Percentiles rank a stretch among this genome's conserved stretches.
Conservation (phyloP, 2,888 invertebrate species). For the Drosophila lacicola region DNA sequence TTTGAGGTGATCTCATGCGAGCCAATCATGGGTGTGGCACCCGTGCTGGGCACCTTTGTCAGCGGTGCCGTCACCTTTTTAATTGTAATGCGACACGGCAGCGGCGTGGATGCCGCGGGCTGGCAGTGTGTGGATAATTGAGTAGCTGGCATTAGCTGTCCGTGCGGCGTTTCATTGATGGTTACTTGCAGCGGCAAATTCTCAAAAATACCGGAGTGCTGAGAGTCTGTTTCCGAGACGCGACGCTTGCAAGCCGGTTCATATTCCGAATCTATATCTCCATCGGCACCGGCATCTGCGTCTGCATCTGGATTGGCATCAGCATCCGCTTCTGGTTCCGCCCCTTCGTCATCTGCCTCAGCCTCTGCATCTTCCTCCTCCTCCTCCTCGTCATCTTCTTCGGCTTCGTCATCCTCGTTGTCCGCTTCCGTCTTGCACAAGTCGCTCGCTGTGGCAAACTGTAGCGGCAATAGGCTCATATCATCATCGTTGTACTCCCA, state of each 20-base stretch:
- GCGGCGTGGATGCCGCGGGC: constrained; percentile 32
- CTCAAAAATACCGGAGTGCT: constrained; percentile 72
- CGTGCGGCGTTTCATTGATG: constrained; percentile 70
- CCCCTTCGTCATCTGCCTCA: constrained; percentile 34
- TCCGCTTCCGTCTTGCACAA: constrained; percentile 43
- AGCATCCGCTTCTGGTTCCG: constrained; percentile 1
- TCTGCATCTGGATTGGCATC: constrained; percentile 13
- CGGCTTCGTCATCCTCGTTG: constrained; percentile 49
- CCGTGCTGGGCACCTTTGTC: constrained; percentile 11
- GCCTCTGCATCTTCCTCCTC: constrained; percentile 35
- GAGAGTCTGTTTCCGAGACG: constrained; percentile 71
- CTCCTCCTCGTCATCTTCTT: constrained; percentile 22
- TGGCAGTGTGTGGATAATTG: constrained; percentile 32
- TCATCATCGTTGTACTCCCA: constrained; percentile 74
- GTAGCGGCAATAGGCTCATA: constrained; percentile 50
- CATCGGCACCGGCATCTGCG: constrained; percentile 14
- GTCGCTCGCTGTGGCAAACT: constrained; percentile 25
- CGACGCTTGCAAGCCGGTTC: constrained; percentile 60
- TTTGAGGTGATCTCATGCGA: constrained; percentile 67
- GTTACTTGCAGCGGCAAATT: constrained; percentile 72
- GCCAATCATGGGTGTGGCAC: constrained; percentile 5
- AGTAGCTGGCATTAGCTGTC: constrained; percentile 25
- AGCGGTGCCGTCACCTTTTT: constrained; percentile 68
- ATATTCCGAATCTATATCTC: constrained; percentile 40
- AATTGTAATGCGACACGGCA: constrained; percentile 74